A percentile compares a stretch with the other conserved stretches of the same genome.
phyloP scores from a whole-genome alignment of 2,888 invertebrate species.

The Drosophila subsilvestris region DNA sequence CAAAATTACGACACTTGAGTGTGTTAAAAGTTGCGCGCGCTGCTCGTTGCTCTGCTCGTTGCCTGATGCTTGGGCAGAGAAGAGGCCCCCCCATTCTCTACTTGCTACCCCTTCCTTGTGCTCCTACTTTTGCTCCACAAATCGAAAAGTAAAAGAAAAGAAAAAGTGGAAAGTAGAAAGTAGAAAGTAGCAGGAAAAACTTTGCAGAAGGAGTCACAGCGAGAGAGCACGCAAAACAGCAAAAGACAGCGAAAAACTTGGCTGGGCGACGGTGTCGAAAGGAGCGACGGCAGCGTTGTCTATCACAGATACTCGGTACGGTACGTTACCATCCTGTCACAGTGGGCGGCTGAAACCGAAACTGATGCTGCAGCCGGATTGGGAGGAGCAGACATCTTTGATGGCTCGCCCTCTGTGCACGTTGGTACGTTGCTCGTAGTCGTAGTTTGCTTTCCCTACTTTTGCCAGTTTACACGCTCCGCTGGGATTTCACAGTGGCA shows the following conservation, averaged over 20 bases:
- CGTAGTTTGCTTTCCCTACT: constrained; percentile 72
- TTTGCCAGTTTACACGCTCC: constrained; percentile 81
- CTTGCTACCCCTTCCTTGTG: constrained; percentile 16
- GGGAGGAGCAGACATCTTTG: constrained; percentile 32
- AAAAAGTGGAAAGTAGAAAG: constrained; percentile 53
- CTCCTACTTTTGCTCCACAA: constrained; percentile 40
- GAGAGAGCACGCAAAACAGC: constrained; percentile 75
- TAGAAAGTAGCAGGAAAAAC: constrained; percentile 71
- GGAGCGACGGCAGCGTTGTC: constrained; percentile 56
- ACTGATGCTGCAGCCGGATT: constrained; percentile 28
- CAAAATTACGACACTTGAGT: constrained; percentile 82
- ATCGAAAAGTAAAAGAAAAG: constrained; percentile 69
- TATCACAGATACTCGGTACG: constrained; percentile 34
- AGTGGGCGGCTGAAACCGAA: constrained; percentile 20
- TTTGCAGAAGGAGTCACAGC: constrained; percentile 48
- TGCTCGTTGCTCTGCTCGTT: constrained; percentile 45
- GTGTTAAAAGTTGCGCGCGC: constrained; percentile 79
- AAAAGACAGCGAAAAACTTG: constrained; percentile 78
- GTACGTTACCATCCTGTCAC: neutral
- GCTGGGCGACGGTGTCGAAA: constrained; percentile 74
- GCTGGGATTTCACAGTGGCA: constrained; percentile 78
- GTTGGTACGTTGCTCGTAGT: constrained; percentile 13
- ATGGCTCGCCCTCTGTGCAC: constrained; percentile 26
- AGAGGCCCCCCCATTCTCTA: neutral
- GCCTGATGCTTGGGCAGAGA: no score